phyloP scores from a whole-genome alignment of 2,888 invertebrate species.

The Dryadula phaetusa region DNA sequence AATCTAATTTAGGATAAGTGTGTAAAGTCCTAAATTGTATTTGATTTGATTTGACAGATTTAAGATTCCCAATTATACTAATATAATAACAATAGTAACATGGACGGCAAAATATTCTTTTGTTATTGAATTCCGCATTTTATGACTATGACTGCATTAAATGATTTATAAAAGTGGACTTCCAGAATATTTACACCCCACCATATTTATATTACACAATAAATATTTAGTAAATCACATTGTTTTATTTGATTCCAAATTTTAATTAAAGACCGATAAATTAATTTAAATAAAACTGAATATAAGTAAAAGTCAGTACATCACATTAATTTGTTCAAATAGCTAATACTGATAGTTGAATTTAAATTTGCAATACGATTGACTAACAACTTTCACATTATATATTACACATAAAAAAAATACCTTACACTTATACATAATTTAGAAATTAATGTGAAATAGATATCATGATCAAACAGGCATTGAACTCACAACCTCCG shows the following conservation, averaged over 20 bases:
- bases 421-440: too few species aligned
- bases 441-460: too few species aligned
- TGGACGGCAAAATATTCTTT: conserved; percentile 2
- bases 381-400: not conserved
- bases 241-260: too few species aligned
- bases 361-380: not conserved
- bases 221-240: too few species aligned
- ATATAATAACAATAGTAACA: not conserved
- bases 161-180: not conserved
- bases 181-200: not conserved
- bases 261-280: too few species aligned
- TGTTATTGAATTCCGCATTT: not conserved
- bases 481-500: conserved; percentile 15
- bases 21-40: too few species aligned
- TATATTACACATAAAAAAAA: not conserved
- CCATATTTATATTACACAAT: not conserved
- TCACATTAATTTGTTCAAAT: too few species aligned
- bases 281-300: too few species aligned
- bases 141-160: not conserved
- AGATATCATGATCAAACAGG: not conserved
- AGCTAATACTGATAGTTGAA: not conserved
- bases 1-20: too few species aligned
- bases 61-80: not conserved
- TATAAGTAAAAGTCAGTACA: too few species aligned
- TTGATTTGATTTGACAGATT: not conserved